These are phyloP conservation scores for Drosophila anomalipes DNA, from an alignment of 2,888 invertebrate species.

Conservation along the genomic window DNA sequence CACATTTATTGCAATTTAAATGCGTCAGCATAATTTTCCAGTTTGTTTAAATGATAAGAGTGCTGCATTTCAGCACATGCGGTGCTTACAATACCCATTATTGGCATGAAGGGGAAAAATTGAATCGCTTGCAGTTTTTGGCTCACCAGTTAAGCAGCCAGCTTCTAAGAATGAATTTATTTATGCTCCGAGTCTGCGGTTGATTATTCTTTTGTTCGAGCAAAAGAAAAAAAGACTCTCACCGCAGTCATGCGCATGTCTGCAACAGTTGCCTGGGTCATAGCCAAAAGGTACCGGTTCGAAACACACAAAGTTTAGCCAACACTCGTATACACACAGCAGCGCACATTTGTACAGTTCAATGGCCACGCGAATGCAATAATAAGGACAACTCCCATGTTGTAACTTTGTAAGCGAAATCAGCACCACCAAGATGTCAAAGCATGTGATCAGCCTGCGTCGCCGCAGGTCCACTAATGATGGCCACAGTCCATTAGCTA, in stretches of 20 bases:
- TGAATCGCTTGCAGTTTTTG: constrained; percentile 61
- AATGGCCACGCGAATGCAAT: constrained; percentile 71
- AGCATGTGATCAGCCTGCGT: constrained; percentile 41
- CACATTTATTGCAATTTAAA: constrained; percentile 69
- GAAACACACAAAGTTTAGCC: constrained; percentile 7
- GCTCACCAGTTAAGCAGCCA: constrained; percentile 22
- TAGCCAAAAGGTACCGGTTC: constrained; percentile 19
- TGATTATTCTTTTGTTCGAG: constrained; percentile 49
- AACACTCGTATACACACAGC: constrained; percentile 27
- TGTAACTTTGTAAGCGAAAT: constrained; percentile 29
- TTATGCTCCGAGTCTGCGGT: constrained; percentile 24
- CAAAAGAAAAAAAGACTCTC: constrained; percentile 24
- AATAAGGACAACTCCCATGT: constrained; percentile 40
- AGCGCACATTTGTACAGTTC: constrained; percentile 67
- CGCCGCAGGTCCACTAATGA: constrained; percentile 59
- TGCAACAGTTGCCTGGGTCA: constrained; percentile 51
- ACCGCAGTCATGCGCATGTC: constrained; percentile 62
- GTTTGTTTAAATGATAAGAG: constrained; percentile 57
- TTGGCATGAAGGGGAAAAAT: constrained; percentile 39
- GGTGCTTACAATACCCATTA: constrained; percentile 30
- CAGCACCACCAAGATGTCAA: constrained; percentile 38
- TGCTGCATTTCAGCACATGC: constrained; percentile 26
- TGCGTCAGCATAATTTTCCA: constrained; percentile 74
- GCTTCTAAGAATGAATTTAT: constrained; percentile 8
- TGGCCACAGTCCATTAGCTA: constrained; percentile 65